Percentiles rank a stretch among this genome's conserved stretches.
These are phyloP conservation scores for Baryphthengus martii DNA, from an alignment of 2,113 vertebrate genomes.

Conservation along the genomic window DNA sequence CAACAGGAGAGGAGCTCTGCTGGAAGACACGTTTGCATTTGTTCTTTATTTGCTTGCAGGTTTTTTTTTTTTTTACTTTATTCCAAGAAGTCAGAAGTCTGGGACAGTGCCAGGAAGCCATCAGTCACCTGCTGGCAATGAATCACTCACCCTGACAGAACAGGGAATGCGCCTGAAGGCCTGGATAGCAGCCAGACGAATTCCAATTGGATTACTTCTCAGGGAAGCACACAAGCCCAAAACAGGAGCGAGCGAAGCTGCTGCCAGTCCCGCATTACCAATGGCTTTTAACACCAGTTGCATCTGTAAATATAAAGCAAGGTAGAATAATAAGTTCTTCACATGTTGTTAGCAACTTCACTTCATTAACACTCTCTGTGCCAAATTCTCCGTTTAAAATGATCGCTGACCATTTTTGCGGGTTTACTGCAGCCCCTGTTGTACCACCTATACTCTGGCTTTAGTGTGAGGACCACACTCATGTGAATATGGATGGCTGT, in stretches of 20 bases:
- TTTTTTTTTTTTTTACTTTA: too few species aligned
- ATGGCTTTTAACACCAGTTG: conserved; percentile 80
- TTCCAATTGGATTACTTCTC: conserved; percentile 27
- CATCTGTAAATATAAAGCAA: conserved; percentile 66
- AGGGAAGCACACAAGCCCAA: conserved; percentile 68
- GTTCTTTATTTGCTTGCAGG: background rate
- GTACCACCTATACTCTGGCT: background rate
- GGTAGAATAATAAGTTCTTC: background rate
- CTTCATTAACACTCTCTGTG: background rate
- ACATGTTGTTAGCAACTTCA: background rate
- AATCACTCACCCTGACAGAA: conserved; percentile 72
- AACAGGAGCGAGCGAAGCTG: conserved; percentile 56
- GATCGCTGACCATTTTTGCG: background rate
- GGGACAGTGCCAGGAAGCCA: background rate
- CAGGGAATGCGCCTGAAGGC: conserved; percentile 87
- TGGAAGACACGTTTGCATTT: background rate
- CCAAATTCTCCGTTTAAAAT: background rate
- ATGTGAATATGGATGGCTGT: background rate
- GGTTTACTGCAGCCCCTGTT: background rate
- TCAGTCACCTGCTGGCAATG: background rate
- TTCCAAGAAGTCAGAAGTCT: background rate
- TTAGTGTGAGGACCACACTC: background rate
- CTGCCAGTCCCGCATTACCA: conserved; percentile 79
- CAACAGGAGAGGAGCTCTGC: background rate
- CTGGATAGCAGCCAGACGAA: conserved; percentile 77